Percentiles rank a stretch among this genome's conserved stretches.
Evolutionary conservation across 2,113 vertebrate species (phyloP).

Genomic region (Crypturellus undulatus): DNA sequence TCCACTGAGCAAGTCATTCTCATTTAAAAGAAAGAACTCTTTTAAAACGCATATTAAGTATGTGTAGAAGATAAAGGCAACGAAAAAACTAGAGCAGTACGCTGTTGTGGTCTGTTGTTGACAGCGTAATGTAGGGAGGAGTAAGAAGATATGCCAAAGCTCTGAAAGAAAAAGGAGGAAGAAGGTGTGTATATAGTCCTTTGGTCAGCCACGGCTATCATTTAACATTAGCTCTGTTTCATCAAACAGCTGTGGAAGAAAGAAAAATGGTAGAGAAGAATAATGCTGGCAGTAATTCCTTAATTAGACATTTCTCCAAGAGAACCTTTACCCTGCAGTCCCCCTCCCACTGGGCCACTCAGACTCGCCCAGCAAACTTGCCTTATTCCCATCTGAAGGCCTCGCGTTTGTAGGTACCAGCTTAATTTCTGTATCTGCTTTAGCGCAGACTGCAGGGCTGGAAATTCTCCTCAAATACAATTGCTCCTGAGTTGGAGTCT

Average conservation of each 20-base stretch:
- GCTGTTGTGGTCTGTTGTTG: not conserved
- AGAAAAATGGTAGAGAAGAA: not conserved
- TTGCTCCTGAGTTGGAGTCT: conserved; percentile 26
- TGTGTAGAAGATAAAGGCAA: not conserved
- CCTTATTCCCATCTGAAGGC: not conserved
- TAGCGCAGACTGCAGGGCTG: not conserved
- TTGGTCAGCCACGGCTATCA: not conserved
- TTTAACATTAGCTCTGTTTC: not conserved
- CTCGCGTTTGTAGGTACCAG: not conserved
- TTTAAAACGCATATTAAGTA: too few relatives aligned
- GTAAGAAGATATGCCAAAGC: not conserved
- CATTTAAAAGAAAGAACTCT: not conserved
- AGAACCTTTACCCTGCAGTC: not conserved
- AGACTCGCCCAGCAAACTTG: not conserved
- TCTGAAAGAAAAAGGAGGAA: not conserved
- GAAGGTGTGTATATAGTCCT: not conserved
- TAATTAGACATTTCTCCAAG: not conserved
- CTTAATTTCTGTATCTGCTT: conserved; percentile 6
- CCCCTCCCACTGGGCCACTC: not conserved
- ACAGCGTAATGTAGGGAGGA: not conserved
- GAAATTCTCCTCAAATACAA: conserved; percentile 40
- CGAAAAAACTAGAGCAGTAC: not conserved
- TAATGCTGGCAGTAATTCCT: rapidly evolving
- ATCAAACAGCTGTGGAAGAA: not conserved
- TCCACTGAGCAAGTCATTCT: not conserved